phyloP scores from a whole-genome alignment of 2,888 invertebrate species.

The Lacanobia oleracea region DNA sequence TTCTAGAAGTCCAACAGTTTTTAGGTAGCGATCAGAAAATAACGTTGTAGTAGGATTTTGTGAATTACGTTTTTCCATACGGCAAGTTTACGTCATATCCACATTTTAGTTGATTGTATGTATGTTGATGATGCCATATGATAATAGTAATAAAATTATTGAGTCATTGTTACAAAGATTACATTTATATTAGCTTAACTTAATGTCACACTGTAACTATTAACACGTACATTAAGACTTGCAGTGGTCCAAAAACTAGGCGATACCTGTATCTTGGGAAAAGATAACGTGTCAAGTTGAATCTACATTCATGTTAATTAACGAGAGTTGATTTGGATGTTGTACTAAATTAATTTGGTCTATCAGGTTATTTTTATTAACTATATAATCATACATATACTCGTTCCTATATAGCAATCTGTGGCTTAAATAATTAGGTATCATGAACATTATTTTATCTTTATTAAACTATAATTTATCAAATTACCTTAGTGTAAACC shows the following conservation, averaged over 20 bases:
- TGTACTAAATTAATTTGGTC: background rate
- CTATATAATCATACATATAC: background rate
- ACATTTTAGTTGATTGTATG: background rate
- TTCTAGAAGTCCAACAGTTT: background rate
- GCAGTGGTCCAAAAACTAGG: no score
- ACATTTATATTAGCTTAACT: no score
- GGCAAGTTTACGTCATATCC: background rate
- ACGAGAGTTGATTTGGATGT: background rate
- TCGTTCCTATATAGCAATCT: background rate
- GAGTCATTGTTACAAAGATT: no score
- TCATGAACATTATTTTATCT: background rate
- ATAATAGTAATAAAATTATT: no score
- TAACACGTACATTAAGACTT: no score
- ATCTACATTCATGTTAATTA: background rate
- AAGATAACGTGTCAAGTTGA: background rate
- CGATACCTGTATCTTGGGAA: no score
- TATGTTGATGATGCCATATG: conserved; percentile 17
- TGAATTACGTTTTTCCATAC: background rate
- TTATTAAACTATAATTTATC: background rate
- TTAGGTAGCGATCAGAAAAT: background rate
- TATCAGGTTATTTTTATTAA: background rate
- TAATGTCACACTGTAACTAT: no score
- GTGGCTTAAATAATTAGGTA: background rate
- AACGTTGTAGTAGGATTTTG: background rate
- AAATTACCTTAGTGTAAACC: background rate